These are phyloP conservation scores for Ciconia stormi DNA, from an alignment of 2,113 vertebrate species.

Conservation along the genomic window DNA sequence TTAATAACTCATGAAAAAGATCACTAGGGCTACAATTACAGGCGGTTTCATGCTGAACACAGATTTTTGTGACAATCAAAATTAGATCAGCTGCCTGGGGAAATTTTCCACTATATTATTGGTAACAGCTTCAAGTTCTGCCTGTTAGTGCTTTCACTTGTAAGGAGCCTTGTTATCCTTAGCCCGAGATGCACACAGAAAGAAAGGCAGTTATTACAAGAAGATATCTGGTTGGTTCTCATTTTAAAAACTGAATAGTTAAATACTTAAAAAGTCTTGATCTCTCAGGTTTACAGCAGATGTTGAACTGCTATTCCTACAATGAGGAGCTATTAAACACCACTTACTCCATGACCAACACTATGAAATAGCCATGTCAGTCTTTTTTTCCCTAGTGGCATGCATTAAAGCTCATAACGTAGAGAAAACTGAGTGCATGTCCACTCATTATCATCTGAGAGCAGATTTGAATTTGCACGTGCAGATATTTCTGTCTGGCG, in stretches of 20 bases:
- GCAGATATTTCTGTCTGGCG: not conserved
- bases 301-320: not conserved
- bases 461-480: not conserved
- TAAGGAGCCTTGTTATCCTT: not conserved
- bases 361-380: not conserved
- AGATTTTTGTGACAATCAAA: constrained; percentile 31
- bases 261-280: not conserved
- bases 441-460: not conserved
- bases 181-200: not conserved
- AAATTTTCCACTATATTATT: constrained; percentile 36
- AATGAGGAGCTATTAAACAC: not conserved
- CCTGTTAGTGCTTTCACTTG: not conserved
- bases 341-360: not conserved
- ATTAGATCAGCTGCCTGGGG: constrained; percentile 12
- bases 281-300: not conserved
- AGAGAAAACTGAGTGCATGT: not conserved
- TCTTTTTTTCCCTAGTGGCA: not conserved
- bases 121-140: constrained; percentile 1
- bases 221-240: not conserved
- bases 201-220: not conserved
- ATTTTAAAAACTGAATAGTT: not conserved
- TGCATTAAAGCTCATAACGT: not conserved
- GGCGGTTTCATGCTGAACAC: not conserved
- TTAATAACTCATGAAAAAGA: constrained; percentile 9
- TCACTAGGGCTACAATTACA: not conserved